Base-by-base conservation (phyloP, 2,113 vertebrate genomes). In the Marmota flaviventris region DNA sequence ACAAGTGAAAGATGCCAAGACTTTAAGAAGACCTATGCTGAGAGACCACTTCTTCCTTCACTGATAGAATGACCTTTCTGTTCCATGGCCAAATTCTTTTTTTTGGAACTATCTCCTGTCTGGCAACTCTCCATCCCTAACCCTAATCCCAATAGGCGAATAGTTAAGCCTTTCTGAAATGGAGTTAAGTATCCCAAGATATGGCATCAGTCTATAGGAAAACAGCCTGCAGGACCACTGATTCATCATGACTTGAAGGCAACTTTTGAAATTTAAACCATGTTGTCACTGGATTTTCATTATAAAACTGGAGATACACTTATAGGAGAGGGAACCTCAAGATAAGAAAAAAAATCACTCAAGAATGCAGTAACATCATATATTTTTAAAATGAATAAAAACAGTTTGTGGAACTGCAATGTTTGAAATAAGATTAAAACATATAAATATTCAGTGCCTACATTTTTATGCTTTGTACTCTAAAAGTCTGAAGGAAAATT, bases 261-360 rank as follows among this genome's bases (percentile, higher is more conserved):
- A 96, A 53, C 81, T 78, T 83, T 69, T 76, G 20, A 84, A 96
- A 75, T 78, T 51, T 58, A 25, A 93, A 82, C 5, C 1, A 48
- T 48, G 3, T 13, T 82, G n/a, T 58, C 51, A 45, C 32, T 96
- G 0, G 11, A 51, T 89, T 95, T 82, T 97, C 10, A 67, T 86
- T 70, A 58, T 79, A 75, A 95, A 96, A 73, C 70, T 45, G 1
- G 16, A 65, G 29, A 51, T 61, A 45, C 2, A 37, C 10, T 27
- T 79, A 88, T 53, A 67, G 17, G 12, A 58, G 17, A 16, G 45
- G 94, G 75, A 3, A 5, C 4, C 42, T 91, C 48, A 67, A 75
- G 4, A 75, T 93, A 72, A 12, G 34, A 78, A 89, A 97, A 91
- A 97, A 91, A 94, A 65, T 24, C 53, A 89, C 25, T n/a, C 32